Conservation (phyloP, 1,140 invertebrate species). For the Oryctes rhinoceros region DNA sequence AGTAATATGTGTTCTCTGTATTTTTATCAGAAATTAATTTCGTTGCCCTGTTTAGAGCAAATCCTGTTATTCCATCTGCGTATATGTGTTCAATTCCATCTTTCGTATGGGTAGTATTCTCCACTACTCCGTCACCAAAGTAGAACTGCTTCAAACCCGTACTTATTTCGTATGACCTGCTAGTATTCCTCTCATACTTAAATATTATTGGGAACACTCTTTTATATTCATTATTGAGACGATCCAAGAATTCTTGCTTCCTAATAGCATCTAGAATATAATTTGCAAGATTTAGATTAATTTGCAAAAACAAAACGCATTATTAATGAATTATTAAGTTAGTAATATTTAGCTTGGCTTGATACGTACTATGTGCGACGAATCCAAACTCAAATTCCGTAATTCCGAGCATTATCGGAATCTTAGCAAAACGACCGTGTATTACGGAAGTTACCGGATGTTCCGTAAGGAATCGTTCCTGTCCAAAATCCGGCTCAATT, state of each 20-base stretch:
- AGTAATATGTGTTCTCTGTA: conserved; percentile 64
- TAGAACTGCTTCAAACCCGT: background rate
- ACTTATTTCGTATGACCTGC: background rate
- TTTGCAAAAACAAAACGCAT: background rate
- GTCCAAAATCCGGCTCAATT: conserved; percentile 70
- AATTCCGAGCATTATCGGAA: conserved; percentile 72
- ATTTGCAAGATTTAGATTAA: no score
- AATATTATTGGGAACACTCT: conserved; percentile 35
- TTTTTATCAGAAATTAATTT: conserved; percentile 63
- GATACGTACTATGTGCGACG: background rate
- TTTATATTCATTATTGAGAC: conserved; percentile 59
- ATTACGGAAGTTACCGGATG: conserved; percentile 66
- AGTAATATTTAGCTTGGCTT: background rate
- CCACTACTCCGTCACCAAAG: background rate
- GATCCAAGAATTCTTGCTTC: conserved; percentile 60
- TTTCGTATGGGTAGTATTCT: background rate
- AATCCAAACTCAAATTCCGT: conserved; percentile 71
- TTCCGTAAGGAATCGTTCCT: conserved; percentile 69
- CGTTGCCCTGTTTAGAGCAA: conserved; percentile 62
- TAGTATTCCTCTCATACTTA: conserved; percentile 8
- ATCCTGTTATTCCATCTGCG: conserved; percentile 65
- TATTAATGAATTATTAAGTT: no score
- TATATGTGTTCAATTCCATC: conserved; percentile 58
- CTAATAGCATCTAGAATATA: conserved; percentile 55
- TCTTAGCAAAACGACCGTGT: conserved; percentile 66